These are phyloP conservation scores for Mimas tiliae DNA, from an alignment of 2,888 invertebrate species.

Conservation along the genomic window DNA sequence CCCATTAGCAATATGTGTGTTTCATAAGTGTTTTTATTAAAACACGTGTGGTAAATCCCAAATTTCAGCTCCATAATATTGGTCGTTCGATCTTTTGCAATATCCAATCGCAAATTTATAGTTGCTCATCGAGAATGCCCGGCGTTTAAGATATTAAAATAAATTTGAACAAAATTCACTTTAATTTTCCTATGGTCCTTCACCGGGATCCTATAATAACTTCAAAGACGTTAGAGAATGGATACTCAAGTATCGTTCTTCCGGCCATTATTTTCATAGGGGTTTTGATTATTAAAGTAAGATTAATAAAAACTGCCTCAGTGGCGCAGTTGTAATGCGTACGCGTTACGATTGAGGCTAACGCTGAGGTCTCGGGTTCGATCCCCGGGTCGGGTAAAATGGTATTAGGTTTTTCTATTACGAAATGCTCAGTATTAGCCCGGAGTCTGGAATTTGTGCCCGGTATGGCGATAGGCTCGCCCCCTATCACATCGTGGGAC, in stretches of 20 bases:
- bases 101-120: constrained; percentile 3
- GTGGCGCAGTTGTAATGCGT: too few relatives aligned
- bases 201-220: constrained; percentile 22
- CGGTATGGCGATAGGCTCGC: too few relatives aligned
- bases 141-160: constrained; percentile 26
- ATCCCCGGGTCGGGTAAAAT: too few relatives aligned
- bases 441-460: too few relatives aligned
- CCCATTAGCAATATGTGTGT: too few relatives aligned
- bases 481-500: too few relatives aligned
- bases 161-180: constrained; percentile 28
- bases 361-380: too few relatives aligned
- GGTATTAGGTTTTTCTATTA: too few relatives aligned
- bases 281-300: constrained; percentile 1
- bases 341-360: too few relatives aligned
- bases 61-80: neutral
- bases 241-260: neutral
- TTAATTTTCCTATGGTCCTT: constrained; percentile 11
- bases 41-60: too few relatives aligned
- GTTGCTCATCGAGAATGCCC: constrained; percentile 3
- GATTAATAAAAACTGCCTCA: neutral
- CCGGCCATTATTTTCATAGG: neutral
- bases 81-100: neutral
- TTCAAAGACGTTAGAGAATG: constrained; percentile 13
- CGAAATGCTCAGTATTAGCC: too few relatives aligned
- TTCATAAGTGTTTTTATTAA: too few relatives aligned